Evolutionary conservation across 2,888 invertebrate species (phyloP), one percentile per base, ranked within the genome.

Genomic region (Alcis repandata): DNA sequence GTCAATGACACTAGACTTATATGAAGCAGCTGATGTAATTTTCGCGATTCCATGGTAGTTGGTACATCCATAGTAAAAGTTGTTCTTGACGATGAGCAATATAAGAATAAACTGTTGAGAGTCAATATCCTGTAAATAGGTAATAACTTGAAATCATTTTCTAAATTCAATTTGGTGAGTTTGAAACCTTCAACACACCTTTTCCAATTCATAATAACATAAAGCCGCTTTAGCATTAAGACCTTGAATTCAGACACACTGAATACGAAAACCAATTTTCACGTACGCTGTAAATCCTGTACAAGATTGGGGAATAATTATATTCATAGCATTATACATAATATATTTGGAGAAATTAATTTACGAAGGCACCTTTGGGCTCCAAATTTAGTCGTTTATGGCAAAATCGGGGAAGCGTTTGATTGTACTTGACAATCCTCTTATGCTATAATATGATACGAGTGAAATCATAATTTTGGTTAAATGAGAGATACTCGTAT

Each of bases 271-370:
- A 57, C 53, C 59, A 59, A 65, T 65, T 69, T 68, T 38, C 58
- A 62, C 62, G 38, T 53, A 38, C 59, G 52, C 46, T 15, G 40
- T 38, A 59, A 67, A 61, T 62, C 46, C 59, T 49, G 48, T 51
- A 61, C 40, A 61, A 58, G 63, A 60, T 60, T 32, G 56, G 41
- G 63, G 32, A 46, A 61, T 68, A 65, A 65, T 68, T 65, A 65
- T 62, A 62, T 61, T 61, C 56, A 69, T 61, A 38, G 45, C 60
- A 61, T 54, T 58, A 59, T 61, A 46, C 51, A 46, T 61, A 60
- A 61, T 56, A 64, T 61, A 62, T 66, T 69, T 63, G 27, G 54
- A 59, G 61, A 70, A 71, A 73, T 80, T 82, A 82, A 83, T 81
- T 83, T 80, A 75, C 74, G 74, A 67, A 67, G 64, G 64, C 60